A percentile compares a stretch with the other conserved stretches of the same genome.
These are phyloP conservation scores for Tiaroga cobitis DNA, from an alignment of 2,797 vertebrate species.

Conservation along the genomic window DNA sequence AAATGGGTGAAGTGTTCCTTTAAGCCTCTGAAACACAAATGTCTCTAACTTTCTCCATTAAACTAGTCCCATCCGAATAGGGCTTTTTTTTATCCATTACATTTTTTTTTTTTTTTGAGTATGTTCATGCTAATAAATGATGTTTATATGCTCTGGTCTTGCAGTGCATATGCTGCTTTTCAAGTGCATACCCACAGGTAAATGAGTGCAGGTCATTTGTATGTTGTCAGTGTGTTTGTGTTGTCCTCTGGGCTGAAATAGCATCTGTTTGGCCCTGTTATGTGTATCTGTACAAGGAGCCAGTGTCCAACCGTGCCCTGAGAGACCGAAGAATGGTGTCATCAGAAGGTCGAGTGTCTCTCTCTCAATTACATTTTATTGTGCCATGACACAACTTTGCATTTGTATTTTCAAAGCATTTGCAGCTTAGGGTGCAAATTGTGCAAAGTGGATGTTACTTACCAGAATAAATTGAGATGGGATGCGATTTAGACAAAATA, in stretches of 20 bases:
- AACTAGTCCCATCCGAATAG: background rate
- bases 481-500: background rate
- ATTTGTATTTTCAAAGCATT: background rate
- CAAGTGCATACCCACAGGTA: conserved; percentile 5
- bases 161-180: background rate
- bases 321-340: conserved; percentile 75
- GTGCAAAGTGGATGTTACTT: background rate
- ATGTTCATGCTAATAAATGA: background rate
- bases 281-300: conserved; percentile 69
- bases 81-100: background rate
- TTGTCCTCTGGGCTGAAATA: conserved; percentile 56
- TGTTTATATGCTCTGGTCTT: background rate
- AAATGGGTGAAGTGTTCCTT: too few relatives aligned
- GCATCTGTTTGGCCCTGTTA: conserved; percentile 52
- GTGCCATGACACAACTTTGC: background rate
- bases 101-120: too few relatives aligned
- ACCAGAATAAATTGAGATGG: background rate
- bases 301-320: conserved; percentile 66
- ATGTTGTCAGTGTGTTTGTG: conserved; percentile 52
- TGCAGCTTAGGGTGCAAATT: background rate
- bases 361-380: conserved; percentile 31
- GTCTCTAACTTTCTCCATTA: background rate
- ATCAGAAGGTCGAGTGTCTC: conserved; percentile 75
- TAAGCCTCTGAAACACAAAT: background rate
- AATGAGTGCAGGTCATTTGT: conserved; percentile 21